A percentile compares a stretch with the other conserved stretches of the same genome.
Evolutionary conservation across 2,888 invertebrate genomes (phyloP).

Genomic region (Griposia aprilina): DNA sequence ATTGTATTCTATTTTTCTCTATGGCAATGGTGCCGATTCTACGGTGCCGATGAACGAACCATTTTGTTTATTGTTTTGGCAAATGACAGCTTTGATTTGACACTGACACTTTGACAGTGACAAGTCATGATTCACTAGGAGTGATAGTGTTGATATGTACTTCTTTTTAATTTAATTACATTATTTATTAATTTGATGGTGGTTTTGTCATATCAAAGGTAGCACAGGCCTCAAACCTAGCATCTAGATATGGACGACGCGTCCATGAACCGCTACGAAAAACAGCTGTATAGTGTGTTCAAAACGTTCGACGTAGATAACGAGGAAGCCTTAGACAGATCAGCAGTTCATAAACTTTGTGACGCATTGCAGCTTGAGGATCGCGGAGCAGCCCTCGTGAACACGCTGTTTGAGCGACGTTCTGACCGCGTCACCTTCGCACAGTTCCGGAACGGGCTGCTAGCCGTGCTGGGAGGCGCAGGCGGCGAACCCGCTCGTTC

Average conservation of each 20-base stretch:
- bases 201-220: constrained; percentile 27
- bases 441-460: constrained; percentile 94
- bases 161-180: constrained; percentile 32
- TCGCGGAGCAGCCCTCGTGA: constrained; percentile 91
- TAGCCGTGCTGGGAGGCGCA: constrained; percentile 92
- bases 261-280: constrained; percentile 94
- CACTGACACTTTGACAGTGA: constrained; percentile 58
- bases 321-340: constrained; percentile 92
- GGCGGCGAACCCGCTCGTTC: constrained; percentile 71
- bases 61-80: constrained; percentile 9
- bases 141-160: constrained; percentile 40
- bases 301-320: constrained; percentile 94
- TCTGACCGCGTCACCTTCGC: constrained; percentile 91
- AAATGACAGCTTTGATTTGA: constrained; percentile 23
- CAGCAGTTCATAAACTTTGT: constrained; percentile 93
- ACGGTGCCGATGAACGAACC: background rate
- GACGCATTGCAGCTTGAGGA: constrained; percentile 95
- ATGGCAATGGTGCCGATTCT: too few species aligned
- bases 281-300: constrained; percentile 95
- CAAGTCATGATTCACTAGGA: constrained; percentile 48
- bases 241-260: constrained; percentile 79
- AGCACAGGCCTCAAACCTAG: constrained; percentile 33
- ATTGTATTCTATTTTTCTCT: too few species aligned
- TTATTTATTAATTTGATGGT: constrained; percentile 44
- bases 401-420: constrained; percentile 90